These are phyloP conservation scores for Parasteatoda tepidariorum DNA, from an alignment of 1,140 invertebrate species.

Conservation along the genomic window DNA sequence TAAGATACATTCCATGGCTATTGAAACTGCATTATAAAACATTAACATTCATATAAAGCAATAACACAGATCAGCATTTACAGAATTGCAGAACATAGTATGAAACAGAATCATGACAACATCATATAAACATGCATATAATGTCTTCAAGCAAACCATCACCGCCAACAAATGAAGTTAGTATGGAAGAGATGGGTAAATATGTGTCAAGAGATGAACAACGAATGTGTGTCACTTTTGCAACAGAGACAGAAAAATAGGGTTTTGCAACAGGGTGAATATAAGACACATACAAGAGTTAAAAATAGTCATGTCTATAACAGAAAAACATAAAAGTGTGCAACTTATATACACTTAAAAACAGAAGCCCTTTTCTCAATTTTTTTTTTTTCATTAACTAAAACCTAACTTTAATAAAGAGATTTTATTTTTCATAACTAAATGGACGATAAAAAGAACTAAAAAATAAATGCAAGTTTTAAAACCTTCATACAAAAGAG, in stretches of 20 bases:
- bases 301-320: too few relatives aligned
- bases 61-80: conserved; percentile 31
- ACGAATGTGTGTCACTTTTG: neutral
- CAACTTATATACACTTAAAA: too few relatives aligned
- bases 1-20: neutral
- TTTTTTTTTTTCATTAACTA: too few relatives aligned
- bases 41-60: neutral
- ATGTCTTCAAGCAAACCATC: conserved; percentile 57
- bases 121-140: conserved; percentile 11
- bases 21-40: neutral
- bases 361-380: too few relatives aligned
- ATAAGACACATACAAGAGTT: neutral
- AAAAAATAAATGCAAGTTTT: too few relatives aligned
- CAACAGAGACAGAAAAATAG: neutral
- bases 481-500: too few relatives aligned
- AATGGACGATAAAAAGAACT: too few relatives aligned
- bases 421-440: too few relatives aligned
- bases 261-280: neutral
- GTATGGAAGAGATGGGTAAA: conserved; percentile 25
- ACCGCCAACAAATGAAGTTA: conserved; percentile 55
- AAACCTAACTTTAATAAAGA: too few relatives aligned
- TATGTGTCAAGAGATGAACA: conserved; percentile 1
- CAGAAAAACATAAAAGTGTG: too few relatives aligned
- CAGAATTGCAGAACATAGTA: conserved; percentile 26
- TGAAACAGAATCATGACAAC: conserved; percentile 4